Conservation (phyloP, 2,888 invertebrate genomes). For the Odontocerum albicorne region DNA sequence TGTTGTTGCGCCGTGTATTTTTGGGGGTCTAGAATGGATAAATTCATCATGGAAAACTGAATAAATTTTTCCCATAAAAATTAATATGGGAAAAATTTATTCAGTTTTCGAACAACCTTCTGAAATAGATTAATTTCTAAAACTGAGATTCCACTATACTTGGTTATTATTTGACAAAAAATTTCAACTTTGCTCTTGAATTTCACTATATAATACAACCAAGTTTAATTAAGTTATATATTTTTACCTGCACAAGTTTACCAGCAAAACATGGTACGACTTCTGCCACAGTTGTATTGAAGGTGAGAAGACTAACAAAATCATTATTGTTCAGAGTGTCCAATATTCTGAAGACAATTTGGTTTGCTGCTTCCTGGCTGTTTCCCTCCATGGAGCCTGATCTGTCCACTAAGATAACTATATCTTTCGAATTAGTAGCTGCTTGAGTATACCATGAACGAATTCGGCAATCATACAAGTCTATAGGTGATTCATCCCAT, state of each 20-base stretch:
- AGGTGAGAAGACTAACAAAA: slow-evolving; percentile 21
- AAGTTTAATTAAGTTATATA: too few species aligned
- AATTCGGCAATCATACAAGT: slow-evolving; percentile 23
- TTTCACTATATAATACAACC: too few species aligned
- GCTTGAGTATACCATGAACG: slow-evolving; percentile 25
- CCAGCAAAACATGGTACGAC: slow-evolving; percentile 10
- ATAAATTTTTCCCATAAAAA: too few species aligned
- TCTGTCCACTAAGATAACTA: slow-evolving; percentile 64
- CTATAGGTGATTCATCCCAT: neutral
- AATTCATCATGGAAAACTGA: too few species aligned
- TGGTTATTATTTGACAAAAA: too few species aligned
- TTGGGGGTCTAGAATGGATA: too few species aligned
- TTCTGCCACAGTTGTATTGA: neutral
- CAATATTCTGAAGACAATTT: slow-evolving; percentile 18
- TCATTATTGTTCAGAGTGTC: slow-evolving; percentile 23
- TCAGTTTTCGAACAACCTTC: too few species aligned
- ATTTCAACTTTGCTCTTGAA: too few species aligned
- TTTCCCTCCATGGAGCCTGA: slow-evolving; percentile 64
- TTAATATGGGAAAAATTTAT: too few species aligned
- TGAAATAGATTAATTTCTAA: too few species aligned
- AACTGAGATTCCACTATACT: too few species aligned
- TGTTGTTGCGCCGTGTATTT: too few species aligned
- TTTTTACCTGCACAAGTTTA: slow-evolving; percentile 41
- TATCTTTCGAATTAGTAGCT: slow-evolving; percentile 19
- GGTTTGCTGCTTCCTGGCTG: slow-evolving; percentile 7